Evolutionary conservation across 2,797 vertebrate species (phyloP), one percentile per base, ranked within the genome.

Genomic region (Hydrolagus colliei): DNA sequence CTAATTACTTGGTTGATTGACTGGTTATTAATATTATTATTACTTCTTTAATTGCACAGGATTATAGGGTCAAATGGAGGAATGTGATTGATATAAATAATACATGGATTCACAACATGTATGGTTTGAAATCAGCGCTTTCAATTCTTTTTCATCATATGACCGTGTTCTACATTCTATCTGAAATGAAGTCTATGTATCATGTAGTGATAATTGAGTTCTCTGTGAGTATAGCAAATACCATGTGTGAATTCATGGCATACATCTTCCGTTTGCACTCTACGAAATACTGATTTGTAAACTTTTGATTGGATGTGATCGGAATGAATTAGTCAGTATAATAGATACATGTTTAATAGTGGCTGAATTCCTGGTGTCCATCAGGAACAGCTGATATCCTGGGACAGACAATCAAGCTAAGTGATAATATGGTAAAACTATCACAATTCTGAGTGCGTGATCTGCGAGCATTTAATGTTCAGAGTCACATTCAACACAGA

Each of bases 401-500:
- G 90, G 88, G 87, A 80, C 87, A 88, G 88, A 88, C 88, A 80
- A 68, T 90, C 88, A 91, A 92, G 86, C 86, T 16, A 0, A 87
- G 84, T 87, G 85, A 88, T 88, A 90, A 90, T 32, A 22, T 89
- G 88, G 85, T 80, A 75, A 72, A 92, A 93, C 88, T 89, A 90
- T 59, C 27, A 88, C 90, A 90, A 87, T 18, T 5, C 85, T 88
- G 27, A 87, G 86, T 88, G 73, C 9, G 78, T 87, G 32, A 22
- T 89, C 72, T 59, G 32, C 74, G 86, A 80, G 71, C 87, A 76
- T 87, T 91, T 67, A 68, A 67, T 18, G 27, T 67, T 2, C 27
- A 82, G 27, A 27, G 27, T 35, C 62, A 68, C 61, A 18, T 18
- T 32, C 63, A 82, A 67, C 35, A 27, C 63, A 32, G 61, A 65